These are phyloP conservation scores for Leistus spinibarbis DNA, from an alignment of 2,888 invertebrate genomes.

Conservation along the genomic window DNA sequence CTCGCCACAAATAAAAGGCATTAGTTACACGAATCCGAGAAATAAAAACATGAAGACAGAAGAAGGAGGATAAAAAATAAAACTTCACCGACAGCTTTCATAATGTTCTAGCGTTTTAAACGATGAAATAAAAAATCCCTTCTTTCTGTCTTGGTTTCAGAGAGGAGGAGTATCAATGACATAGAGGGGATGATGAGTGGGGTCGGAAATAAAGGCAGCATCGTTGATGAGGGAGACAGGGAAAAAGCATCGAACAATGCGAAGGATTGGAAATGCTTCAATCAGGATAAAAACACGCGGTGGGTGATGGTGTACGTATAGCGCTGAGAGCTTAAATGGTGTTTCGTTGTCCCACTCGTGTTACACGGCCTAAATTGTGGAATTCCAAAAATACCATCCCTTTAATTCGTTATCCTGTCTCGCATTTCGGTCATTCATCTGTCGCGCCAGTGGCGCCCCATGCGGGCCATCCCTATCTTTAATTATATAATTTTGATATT, in stretches of 20 bases:
- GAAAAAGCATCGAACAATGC: constrained; percentile 6
- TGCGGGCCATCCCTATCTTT: neutral
- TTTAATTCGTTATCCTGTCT: neutral
- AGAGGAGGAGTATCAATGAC: neutral
- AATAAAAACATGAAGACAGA: too few species aligned
- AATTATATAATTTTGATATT: too few species aligned
- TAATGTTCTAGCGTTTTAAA: neutral
- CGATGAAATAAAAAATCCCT: neutral
- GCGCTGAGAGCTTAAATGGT: neutral
- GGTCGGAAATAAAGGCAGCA: constrained; percentile 4
- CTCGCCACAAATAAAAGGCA: neutral
- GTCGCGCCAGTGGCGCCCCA: neutral
- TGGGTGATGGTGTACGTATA: neutral
- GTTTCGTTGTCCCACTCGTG: neutral
- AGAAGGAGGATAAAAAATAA: neutral
- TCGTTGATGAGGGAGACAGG: constrained; percentile 7
- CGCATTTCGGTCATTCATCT: neutral
- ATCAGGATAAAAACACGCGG: constrained; percentile 8
- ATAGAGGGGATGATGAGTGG: neutral
- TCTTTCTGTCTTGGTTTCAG: neutral
- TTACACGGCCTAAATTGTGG: neutral
- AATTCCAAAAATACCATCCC: neutral
- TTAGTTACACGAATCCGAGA: neutral
- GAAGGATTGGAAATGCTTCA: constrained; percentile 14
- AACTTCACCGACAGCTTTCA: neutral